A percentile compares a stretch with the other conserved stretches of the same genome.
Evolutionary conservation across 2,113 vertebrate species (phyloP).

Genomic region (Mohoua ochrocephala): DNA sequence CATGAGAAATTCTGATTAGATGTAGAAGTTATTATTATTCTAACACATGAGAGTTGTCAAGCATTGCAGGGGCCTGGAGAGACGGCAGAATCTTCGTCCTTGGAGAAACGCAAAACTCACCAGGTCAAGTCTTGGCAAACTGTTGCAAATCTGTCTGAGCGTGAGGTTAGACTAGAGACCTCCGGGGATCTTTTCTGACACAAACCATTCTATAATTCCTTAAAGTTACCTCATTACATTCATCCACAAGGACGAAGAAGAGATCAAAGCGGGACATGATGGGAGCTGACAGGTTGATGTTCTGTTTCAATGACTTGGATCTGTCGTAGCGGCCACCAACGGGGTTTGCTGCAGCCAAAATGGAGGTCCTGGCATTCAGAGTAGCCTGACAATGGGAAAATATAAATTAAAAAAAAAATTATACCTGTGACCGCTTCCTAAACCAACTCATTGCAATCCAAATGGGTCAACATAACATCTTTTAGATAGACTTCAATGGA

Average conservation of each 20-base stretch:
- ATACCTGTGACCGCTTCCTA: not conserved
- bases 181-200: not conserved
- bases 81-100: not conserved
- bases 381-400: slow-evolving; percentile 80
- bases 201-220: not conserved
- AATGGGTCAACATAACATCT: not conserved
- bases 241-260: slow-evolving; percentile 98
- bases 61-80: not conserved
- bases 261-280: slow-evolving; percentile 99
- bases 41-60: not conserved
- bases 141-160: not conserved
- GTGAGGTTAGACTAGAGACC: not conserved
- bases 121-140: not conserved
- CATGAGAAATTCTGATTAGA: not conserved
- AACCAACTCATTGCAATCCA: not conserved
- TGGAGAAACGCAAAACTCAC: not conserved
- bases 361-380: slow-evolving; percentile 96
- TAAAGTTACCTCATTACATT: slow-evolving; percentile 91
- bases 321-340: slow-evolving; percentile 91
- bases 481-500: not conserved
- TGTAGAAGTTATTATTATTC: not conserved
- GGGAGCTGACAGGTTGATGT: slow-evolving; percentile 90
- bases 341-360: slow-evolving; percentile 96
- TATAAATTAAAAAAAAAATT: fast-evolving
- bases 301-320: slow-evolving; percentile 96